Evolutionary conservation across 2,888 invertebrate species (phyloP).

Genomic region (Eilema caniola): DNA sequence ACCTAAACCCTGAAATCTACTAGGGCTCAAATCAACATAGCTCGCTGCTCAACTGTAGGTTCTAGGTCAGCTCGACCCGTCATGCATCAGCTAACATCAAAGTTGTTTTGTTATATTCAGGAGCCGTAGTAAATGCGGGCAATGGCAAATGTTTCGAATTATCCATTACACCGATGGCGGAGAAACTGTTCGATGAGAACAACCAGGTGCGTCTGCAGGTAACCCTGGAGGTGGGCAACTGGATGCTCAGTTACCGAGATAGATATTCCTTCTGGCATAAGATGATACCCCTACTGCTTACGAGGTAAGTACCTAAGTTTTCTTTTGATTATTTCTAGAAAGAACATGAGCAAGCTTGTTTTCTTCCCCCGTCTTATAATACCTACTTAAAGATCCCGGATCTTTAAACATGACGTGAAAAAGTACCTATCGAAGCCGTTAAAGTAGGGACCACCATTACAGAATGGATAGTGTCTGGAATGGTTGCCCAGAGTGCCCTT

Average conservation of each 20-base stretch:
- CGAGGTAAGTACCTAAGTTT: conserved; percentile 86
- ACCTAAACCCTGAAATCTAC: no score
- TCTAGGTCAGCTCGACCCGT: neutral
- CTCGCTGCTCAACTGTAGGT: no score
- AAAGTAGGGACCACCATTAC: no score
- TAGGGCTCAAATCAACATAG: no score
- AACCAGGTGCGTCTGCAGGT: conserved; percentile 92
- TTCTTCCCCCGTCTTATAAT: no score
- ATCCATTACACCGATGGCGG: conserved; percentile 93
- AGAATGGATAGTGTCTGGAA: no score
- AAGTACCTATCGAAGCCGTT: no score
- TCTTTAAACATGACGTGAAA: no score
- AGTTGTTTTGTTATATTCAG: conserved; percentile 59
- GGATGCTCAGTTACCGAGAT: conserved; percentile 93
- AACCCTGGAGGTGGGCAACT: conserved; percentile 91
- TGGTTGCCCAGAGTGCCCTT: no score
- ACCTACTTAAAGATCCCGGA: no score
- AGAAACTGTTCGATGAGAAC: conserved; percentile 94
- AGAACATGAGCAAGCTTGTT: neutral
- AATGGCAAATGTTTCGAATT: conserved; percentile 91
- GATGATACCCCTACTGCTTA: conserved; percentile 94
- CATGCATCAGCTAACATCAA: neutral
- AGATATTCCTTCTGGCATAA: conserved; percentile 96
- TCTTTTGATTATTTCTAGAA: neutral
- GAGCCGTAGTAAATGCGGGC: conserved; percentile 89